Evolutionary conservation across 1,140 invertebrate species (phyloP).

Genomic region (Orchestia grillus): DNA sequence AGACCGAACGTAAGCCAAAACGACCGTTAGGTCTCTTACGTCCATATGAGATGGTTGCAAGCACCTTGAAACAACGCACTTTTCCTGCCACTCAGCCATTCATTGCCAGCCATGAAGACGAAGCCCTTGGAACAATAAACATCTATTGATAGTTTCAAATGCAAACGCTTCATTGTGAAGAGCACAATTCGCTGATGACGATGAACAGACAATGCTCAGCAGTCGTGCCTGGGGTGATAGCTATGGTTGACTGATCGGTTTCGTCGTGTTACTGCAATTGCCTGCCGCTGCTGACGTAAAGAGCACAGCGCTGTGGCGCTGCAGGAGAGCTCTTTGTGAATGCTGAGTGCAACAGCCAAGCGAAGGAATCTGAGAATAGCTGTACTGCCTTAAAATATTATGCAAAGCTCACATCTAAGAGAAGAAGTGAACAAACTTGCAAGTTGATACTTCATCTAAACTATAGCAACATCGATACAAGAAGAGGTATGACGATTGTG

Average conservation of each 20-base stretch:
- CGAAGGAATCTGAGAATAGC: not conserved
- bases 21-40: not conserved
- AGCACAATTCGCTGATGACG: not conserved
- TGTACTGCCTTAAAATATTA: not conserved
- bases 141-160: not conserved
- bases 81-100: not conserved
- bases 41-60: not conserved
- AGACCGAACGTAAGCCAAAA: not conserved
- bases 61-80: not conserved
- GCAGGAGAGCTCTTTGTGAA: not conserved
- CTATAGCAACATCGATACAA: not conserved
- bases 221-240: not conserved
- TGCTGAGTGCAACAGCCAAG: not conserved
- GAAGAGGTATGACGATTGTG: not conserved
- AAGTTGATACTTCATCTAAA: not conserved
- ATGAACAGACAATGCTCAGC: not conserved
- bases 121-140: not conserved
- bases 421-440: not conserved
- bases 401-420: not conserved
- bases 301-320: not conserved
- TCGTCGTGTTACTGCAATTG: not conserved
- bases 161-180: not conserved
- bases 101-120: not conserved
- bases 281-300: not conserved
- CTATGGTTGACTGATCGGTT: not conserved